Evolutionary conservation across 2,113 vertebrate species (phyloP).

Genomic region (Sorex araneus): DNA sequence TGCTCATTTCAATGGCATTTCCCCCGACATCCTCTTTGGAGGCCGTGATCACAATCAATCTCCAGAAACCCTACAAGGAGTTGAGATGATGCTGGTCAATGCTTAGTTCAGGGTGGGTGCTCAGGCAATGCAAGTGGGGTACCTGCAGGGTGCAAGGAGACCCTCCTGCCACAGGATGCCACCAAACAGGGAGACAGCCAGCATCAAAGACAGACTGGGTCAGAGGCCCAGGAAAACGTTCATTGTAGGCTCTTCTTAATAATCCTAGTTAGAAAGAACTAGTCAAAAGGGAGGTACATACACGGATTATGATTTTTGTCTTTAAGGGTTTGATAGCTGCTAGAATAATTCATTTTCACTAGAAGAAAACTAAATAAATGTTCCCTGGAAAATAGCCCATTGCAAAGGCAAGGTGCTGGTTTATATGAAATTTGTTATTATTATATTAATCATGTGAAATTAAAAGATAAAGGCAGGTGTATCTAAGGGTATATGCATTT

Average conservation of each 20-base stretch:
- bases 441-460: background rate
- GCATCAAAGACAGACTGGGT: too few relatives aligned
- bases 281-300: background rate
- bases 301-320: background rate
- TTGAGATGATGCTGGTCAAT: background rate
- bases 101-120: background rate
- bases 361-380: background rate
- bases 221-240: background rate
- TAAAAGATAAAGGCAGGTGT: background rate
- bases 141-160: background rate
- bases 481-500: background rate
- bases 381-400: background rate
- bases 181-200: background rate
- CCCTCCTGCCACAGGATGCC: background rate
- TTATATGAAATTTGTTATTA: background rate
- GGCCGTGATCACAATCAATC: background rate
- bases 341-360: background rate
- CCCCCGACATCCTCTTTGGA: background rate
- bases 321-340: constrained; percentile 4
- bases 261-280: background rate
- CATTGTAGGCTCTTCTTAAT: background rate
- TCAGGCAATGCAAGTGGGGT: background rate
- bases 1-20: background rate
- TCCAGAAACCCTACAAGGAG: too few relatives aligned
- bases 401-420: background rate